Evolutionary conservation across 1,140 invertebrate species (phyloP).

Genomic region (Coenobita brevimanus): DNA sequence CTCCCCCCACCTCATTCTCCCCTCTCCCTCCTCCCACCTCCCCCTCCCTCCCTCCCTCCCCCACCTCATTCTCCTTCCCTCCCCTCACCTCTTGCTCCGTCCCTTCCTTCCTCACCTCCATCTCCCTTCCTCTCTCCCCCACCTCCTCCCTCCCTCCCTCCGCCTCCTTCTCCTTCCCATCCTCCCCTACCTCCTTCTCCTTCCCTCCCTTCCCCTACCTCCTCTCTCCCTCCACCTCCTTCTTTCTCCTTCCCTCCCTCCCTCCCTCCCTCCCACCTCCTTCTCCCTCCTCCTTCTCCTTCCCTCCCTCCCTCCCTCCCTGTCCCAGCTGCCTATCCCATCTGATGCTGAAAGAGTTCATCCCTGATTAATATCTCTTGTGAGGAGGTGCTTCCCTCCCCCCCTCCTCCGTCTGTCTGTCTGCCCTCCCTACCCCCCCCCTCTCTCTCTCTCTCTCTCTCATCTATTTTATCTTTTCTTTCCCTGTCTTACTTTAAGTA

Average conservation of each 20-base stretch:
- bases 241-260: background rate
- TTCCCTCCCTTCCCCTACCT: background rate
- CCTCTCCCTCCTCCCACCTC: background rate
- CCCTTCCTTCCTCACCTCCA: background rate
- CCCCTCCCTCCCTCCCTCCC: background rate
- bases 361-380: conserved; percentile 36
- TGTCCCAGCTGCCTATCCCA: conserved; percentile 15
- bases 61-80: too few species aligned
- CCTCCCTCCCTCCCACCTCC: background rate
- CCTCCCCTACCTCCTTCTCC: background rate
- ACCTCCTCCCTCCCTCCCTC: background rate
- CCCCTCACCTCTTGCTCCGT: too few species aligned
- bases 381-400: background rate
- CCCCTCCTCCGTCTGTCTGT: background rate
- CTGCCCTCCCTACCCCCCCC: background rate
- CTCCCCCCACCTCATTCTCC: background rate
- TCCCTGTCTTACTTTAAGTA: too few species aligned
- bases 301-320: background rate
- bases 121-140: background rate
- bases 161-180: background rate
- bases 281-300: conserved; percentile 1
- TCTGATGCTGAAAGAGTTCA: conserved; percentile 12
- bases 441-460: background rate
- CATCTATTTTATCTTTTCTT: too few species aligned
- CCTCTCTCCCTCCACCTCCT: background rate